phyloP scores from a whole-genome alignment of 2,113 vertebrate species.

The Antechinus stuartii region DNA sequence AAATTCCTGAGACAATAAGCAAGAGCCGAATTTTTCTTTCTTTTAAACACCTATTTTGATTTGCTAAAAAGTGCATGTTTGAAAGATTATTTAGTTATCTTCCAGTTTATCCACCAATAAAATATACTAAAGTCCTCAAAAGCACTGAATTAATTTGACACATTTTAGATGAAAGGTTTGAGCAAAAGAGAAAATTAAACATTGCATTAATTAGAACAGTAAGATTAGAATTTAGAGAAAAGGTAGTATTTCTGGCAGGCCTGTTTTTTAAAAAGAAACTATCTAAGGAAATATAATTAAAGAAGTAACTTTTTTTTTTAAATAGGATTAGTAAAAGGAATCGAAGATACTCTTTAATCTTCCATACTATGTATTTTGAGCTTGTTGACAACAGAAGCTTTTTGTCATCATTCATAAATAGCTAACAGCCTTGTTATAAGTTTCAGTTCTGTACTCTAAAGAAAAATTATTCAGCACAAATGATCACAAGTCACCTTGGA shows the following conservation, averaged over 20 bases:
- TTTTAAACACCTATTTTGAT: constrained; percentile 36
- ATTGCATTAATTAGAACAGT: constrained; percentile 60
- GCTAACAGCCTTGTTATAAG: constrained; percentile 35
- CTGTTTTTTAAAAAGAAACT: constrained; percentile 73
- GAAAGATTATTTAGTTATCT: constrained; percentile 48
- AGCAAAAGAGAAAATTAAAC: constrained; percentile 67
- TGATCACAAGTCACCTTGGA: constrained; percentile 60
- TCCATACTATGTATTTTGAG: constrained; percentile 67
- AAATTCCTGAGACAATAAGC: not conserved
- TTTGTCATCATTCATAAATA: constrained; percentile 77
- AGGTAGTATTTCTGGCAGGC: constrained; percentile 73
- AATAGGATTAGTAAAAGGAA: constrained; percentile 64
- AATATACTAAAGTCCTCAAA: constrained; percentile 62
- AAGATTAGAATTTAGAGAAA: constrained; percentile 65
- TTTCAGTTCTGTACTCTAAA: constrained; percentile 62
- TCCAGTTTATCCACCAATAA: constrained; percentile 4
- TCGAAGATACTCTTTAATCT: constrained; percentile 62
- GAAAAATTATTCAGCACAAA: constrained; percentile 48
- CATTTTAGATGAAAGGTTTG: constrained; percentile 75
- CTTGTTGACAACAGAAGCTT: constrained; percentile 77
- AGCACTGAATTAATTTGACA: constrained; percentile 74
- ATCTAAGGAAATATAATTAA: constrained; percentile 79
- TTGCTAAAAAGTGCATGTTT: constrained; percentile 43
- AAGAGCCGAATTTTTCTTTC: not conserved
- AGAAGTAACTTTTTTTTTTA: constrained; percentile 70